Evolutionary conservation across 1,140 invertebrate species (phyloP).

Genomic region (Drosophila tsacasi): DNA sequence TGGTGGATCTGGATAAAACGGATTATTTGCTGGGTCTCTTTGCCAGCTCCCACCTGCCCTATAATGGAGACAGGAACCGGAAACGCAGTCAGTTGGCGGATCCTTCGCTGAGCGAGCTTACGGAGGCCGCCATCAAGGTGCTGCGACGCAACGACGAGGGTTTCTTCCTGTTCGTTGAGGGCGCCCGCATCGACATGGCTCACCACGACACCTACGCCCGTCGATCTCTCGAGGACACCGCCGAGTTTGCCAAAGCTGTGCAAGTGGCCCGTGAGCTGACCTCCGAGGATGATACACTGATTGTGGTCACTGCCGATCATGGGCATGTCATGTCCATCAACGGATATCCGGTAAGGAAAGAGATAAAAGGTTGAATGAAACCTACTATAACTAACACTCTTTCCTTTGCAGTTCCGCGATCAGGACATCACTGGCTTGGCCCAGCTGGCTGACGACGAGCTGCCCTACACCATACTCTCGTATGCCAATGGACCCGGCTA

Average conservation of each 20-base stretch:
- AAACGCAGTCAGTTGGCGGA: slow-evolving; percentile 85
- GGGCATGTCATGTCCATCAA: slow-evolving; percentile 93
- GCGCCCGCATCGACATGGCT: slow-evolving; percentile 93
- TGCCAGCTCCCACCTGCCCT: slow-evolving; percentile 85
- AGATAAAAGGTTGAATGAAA: too few species aligned
- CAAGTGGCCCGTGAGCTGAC: slow-evolving; percentile 89
- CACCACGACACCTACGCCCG: slow-evolving; percentile 93
- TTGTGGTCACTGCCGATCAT: slow-evolving; percentile 93
- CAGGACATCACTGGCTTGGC: slow-evolving; percentile 87
- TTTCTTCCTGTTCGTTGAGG: slow-evolving; percentile 96
- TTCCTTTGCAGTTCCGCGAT: slow-evolving; percentile 85
- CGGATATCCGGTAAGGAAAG: slow-evolving; percentile 86
- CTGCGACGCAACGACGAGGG: slow-evolving; percentile 92
- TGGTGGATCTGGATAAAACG: slow-evolving; percentile 87
- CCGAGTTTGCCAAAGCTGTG: slow-evolving; percentile 91
- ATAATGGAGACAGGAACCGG: slow-evolving; percentile 84
- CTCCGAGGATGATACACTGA: slow-evolving; percentile 90
- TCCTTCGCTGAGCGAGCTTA: slow-evolving; percentile 93
- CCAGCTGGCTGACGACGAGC: slow-evolving; percentile 75
- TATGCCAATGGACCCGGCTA: slow-evolving; percentile 91
- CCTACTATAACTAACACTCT: not conserved
- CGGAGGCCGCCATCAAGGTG: slow-evolving; percentile 91
- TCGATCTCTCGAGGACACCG: slow-evolving; percentile 91
- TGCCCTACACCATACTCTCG: slow-evolving; percentile 90
- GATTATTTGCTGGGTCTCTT: slow-evolving; percentile 91